These are phyloP conservation scores for Diadumene lineata DNA, from an alignment of 92 coral and sea anemone species.

Conservation along the genomic window DNA sequence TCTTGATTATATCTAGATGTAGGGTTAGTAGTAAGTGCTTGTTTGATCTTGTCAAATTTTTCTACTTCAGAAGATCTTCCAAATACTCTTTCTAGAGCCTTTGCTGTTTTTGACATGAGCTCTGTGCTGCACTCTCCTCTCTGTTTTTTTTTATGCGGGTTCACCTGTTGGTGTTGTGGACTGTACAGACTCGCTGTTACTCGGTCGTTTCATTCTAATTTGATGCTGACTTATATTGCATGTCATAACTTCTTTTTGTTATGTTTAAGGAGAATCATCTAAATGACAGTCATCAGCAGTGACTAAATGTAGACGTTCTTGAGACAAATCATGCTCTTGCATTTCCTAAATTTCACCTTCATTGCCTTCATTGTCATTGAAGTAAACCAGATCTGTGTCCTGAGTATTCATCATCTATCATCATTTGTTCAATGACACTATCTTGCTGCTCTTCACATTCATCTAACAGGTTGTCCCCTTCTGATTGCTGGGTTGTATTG, in stretches of 20 bases:
- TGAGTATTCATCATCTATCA: neutral
- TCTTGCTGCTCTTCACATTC: neutral
- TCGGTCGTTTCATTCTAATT: neutral
- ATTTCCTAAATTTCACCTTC: neutral
- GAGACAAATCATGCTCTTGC: neutral
- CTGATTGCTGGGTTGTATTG: constrained; percentile 4
- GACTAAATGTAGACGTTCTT: neutral
- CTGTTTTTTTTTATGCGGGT: constrained; percentile 1
- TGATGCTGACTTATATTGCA: neutral
- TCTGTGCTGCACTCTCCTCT: neutral
- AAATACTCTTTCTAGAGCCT: constrained; percentile 23
- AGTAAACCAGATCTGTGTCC: neutral
- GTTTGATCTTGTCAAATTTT: constrained; percentile 31
- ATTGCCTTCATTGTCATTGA: neutral
- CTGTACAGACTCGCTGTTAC: no score
- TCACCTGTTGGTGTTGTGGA: neutral
- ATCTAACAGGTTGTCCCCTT: no score
- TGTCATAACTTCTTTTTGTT: neutral
- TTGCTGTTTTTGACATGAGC: constrained; percentile 22
- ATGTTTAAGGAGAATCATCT: neutral
- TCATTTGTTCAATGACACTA: neutral
- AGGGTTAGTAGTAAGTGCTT: constrained; percentile 12
- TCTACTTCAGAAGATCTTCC: constrained; percentile 31
- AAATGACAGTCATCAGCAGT: neutral
- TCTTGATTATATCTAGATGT: constrained; percentile 30